Percentiles rank a stretch among this genome's conserved stretches.
phyloP scores from a whole-genome alignment of 2,113 vertebrate genomes.

The Leucosticte australis region DNA sequence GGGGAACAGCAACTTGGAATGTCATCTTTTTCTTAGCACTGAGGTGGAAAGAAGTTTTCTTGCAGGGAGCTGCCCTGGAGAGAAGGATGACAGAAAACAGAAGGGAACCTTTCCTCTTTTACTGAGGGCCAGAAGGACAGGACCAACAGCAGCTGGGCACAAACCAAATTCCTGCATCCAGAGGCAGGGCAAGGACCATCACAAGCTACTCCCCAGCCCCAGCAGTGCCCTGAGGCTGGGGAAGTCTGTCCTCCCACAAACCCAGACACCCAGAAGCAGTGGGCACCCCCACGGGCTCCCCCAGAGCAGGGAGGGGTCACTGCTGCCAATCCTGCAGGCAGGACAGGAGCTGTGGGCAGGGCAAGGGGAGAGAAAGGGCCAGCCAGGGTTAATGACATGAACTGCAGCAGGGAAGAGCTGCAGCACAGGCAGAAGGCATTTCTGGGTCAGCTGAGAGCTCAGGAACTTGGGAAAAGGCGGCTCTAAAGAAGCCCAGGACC shows the following conservation, averaged over 20 bases:
- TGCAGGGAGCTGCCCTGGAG: background rate
- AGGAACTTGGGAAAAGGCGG: background rate
- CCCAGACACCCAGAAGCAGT: rapidly evolving
- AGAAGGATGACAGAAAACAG: background rate
- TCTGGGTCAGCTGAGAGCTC: background rate
- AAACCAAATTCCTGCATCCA: background rate
- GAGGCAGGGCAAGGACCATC: background rate
- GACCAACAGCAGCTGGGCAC: background rate
- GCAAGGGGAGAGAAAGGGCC: background rate
- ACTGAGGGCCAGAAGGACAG: background rate
- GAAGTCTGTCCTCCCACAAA: rapidly evolving
- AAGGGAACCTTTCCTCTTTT: background rate
- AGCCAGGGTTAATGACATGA: background rate
- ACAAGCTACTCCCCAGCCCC: too few species aligned
- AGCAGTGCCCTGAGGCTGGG: rapidly evolving
- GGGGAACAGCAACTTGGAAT: background rate
- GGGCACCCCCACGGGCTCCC: rapidly evolving
- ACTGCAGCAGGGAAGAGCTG: background rate
- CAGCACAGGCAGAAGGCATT: background rate
- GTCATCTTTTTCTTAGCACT: background rate
- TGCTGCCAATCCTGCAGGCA: background rate
- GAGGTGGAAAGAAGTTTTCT: background rate
- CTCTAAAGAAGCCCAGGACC: background rate
- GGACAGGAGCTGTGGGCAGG: rapidly evolving
- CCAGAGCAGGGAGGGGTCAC: rapidly evolving